Conservation (phyloP, 2,888 invertebrate species). For the Parapristionchus giblindavisi region DNA sequence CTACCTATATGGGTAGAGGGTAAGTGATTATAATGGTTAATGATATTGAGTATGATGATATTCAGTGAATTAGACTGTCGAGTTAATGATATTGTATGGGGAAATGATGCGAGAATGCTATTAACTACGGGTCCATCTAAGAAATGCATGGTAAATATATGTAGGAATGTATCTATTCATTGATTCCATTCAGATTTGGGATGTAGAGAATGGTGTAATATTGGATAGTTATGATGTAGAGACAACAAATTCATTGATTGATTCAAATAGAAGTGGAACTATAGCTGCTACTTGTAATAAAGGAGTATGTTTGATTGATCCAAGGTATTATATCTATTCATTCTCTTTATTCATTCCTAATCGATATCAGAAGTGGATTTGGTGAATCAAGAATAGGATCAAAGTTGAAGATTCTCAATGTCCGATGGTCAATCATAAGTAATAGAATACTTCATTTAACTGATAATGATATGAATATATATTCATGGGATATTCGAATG, state of each 20-base stretch:
- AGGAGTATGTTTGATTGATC: constrained; percentile 22
- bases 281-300: constrained; percentile 8
- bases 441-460: constrained; percentile 11
- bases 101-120: constrained; percentile 10
- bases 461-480: constrained; percentile 3
- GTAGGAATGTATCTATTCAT: background rate
- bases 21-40: background rate
- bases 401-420: background rate
- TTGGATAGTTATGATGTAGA: constrained; percentile 8
- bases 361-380: constrained; percentile 8
- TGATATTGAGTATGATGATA: too few species aligned
- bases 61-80: background rate
- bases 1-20: background rate
- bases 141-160: background rate
- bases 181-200: constrained; percentile 15
- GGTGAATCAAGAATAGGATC: constrained; percentile 1
- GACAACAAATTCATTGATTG: background rate
- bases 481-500: constrained; percentile 14
- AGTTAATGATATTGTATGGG: constrained; percentile 16
- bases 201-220: constrained; percentile 3
- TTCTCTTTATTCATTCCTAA: background rate
- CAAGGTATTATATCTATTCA: background rate
- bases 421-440: background rate
- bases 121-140: constrained; percentile 9
- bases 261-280: background rate